A percentile compares a stretch with the other conserved stretches of the same genome.
These are phyloP conservation scores for Rhingia rostrata DNA, from an alignment of 2,888 invertebrate genomes.

Conservation along the genomic window DNA sequence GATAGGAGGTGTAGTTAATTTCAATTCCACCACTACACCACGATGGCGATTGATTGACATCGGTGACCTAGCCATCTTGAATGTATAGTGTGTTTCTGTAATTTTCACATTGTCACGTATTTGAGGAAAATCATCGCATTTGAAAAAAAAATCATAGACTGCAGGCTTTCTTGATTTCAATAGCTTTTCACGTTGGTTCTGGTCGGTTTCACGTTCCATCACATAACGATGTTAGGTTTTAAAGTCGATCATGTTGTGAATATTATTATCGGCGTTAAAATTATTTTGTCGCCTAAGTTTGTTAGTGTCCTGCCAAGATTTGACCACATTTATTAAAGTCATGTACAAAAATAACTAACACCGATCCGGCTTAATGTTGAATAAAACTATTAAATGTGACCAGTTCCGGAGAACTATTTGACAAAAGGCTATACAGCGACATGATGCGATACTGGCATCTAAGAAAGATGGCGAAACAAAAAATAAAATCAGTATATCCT, in stretches of 20 bases:
- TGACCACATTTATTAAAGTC: constrained; percentile 68
- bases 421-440: constrained; percentile 62
- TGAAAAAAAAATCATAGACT: too few relatives aligned
- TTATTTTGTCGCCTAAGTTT: constrained; percentile 61
- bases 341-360: constrained; percentile 63
- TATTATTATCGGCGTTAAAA: constrained; percentile 60
- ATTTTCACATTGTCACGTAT: constrained; percentile 32
- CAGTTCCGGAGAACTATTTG: constrained; percentile 51
- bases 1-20: constrained; percentile 51
- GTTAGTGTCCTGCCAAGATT: constrained; percentile 61
- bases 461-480: too few relatives aligned
- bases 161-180: constrained; percentile 32
- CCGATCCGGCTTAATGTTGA: constrained; percentile 42
- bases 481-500: too few relatives aligned
- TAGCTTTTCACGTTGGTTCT: constrained; percentile 50
- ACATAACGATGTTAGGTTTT: constrained; percentile 66
- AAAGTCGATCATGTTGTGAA: constrained; percentile 71
- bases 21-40: constrained; percentile 26
- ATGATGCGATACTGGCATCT: too few relatives aligned
- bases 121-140: constrained; percentile 33
- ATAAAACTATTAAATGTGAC: constrained; percentile 52
- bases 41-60: constrained; percentile 20
- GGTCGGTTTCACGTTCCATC: constrained; percentile 53
- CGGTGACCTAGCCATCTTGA: constrained; percentile 46
- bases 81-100: constrained; percentile 57